Evolutionary conservation across 2,888 invertebrate species (phyloP).

Genomic region (Diloba caeruleocephala): DNA sequence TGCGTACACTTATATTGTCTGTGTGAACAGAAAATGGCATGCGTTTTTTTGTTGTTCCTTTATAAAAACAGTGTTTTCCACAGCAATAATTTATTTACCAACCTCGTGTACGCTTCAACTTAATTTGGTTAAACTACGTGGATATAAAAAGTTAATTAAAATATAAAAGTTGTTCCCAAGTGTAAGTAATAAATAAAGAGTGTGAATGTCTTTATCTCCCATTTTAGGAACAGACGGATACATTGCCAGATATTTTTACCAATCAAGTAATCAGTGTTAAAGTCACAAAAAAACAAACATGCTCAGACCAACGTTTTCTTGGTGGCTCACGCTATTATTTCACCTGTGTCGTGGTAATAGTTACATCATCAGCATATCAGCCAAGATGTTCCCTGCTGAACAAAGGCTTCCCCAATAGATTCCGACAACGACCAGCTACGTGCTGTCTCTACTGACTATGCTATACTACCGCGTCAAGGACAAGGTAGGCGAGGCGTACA

Average conservation of each 20-base stretch:
- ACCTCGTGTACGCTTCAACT: constrained; percentile 32
- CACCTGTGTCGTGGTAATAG: no score
- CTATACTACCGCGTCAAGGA: no score
- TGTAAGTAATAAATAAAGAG: constrained; percentile 53
- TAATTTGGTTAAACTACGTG: constrained; percentile 47
- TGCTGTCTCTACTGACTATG: no score
- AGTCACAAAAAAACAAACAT: constrained; percentile 4
- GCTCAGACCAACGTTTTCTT: no score
- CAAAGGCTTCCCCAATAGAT: no score
- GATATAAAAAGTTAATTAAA: constrained; percentile 53
- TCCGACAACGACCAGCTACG: no score
- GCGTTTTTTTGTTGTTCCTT: constrained; percentile 6
- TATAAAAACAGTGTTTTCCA: constrained; percentile 20
- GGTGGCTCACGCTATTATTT: no score
- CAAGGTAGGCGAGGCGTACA: no score
- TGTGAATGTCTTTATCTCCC: constrained; percentile 55
- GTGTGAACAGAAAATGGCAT: constrained; percentile 3
- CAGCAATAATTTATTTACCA: constrained; percentile 33
- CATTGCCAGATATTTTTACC: constrained; percentile 35
- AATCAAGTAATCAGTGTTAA: constrained; percentile 31
- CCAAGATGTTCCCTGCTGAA: no score
- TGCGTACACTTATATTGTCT: constrained; percentile 1
- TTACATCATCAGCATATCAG: no score
- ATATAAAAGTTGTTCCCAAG: constrained; percentile 51
- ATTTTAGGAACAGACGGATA: constrained; percentile 41